Base-by-base conservation (phyloP, 2,113 vertebrate species). In the Rhizomys pruinosus region DNA sequence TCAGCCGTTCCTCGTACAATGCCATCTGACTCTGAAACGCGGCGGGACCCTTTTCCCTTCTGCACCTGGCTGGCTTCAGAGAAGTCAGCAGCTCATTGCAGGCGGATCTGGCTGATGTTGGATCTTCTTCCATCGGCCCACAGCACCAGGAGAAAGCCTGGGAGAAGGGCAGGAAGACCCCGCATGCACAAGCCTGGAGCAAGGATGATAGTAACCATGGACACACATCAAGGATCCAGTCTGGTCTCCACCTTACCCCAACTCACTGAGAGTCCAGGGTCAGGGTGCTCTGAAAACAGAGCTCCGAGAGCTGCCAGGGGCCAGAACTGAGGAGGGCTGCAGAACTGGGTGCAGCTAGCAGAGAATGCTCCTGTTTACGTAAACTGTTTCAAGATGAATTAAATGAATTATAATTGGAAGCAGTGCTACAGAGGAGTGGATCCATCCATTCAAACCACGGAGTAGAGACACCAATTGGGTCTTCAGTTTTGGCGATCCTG, bases 11-110 rank as follows among this genome's bases (percentile, higher is more conserved):
- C 94, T 96, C 59, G 96, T 64, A 97, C 97, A 98, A 97, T 97
- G 95, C 96, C 97, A 96, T 96, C 97, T 97, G 98, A 98, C 97
- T 98, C 97, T 96, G 78, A 93, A 97, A 96, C 95, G 44, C 91
- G 92, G 17, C 90, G 3, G 90, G 77, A 97, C 89, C 93, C 77
- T 96, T 71, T 90, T 82, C 84, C 95, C 92, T 71, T 93, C 92
- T 97, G 98, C 97, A 98, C 98, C 98, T 98, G 98, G 97, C 97
- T 84, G 92, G 96, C 97, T 97, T 97, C 95, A 94, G 94, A 98
- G 97, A 96, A 96, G 96, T 94, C 92, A 96, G 79, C 94, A 92
- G 96, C 94, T 84, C 97, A 92, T 96, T 93, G 95, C 95, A 94
- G 96, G 85, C 95, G 95, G 91, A 93, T 96, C 95, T 93, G 89